Evolutionary conservation across 35 echinoderm and acorn worm genomes (phyloP).

Genomic region (Patiria miniata): DNA sequence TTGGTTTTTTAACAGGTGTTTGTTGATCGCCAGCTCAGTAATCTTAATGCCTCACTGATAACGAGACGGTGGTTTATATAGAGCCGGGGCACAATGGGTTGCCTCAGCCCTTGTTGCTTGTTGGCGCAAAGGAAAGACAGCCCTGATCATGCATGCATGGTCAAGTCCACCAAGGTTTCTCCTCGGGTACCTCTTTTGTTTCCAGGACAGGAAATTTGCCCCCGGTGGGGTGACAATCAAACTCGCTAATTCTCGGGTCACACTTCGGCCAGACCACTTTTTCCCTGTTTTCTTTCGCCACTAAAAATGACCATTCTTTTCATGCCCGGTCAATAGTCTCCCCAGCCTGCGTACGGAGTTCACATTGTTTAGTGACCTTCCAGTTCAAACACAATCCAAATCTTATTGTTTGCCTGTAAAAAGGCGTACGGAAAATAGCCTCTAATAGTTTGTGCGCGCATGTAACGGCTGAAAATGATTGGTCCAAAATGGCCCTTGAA

Average conservation of each 20-base stretch:
- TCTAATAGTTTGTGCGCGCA: background rate
- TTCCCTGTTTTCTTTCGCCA: background rate
- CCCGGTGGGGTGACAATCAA: background rate
- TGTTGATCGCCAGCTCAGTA: background rate
- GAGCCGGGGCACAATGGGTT: background rate
- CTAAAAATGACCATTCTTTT: background rate
- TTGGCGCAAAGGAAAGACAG: background rate
- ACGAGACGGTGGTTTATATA: background rate
- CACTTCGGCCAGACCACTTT: no score
- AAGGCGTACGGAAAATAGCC: background rate
- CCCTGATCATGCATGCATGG: background rate
- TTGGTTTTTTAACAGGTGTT: background rate
- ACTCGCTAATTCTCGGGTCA: no score
- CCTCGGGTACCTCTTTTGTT: background rate
- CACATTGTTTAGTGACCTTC: conserved; percentile 8
- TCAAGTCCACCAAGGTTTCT: conserved; percentile 17
- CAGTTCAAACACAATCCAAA: background rate
- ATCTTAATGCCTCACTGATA: conserved; percentile 11
- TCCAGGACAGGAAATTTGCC: background rate
- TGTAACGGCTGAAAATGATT: conserved; percentile 8
- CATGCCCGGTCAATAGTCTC: conserved; percentile 5
- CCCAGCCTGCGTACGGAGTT: background rate
- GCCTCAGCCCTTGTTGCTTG: background rate
- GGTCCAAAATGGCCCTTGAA: background rate
- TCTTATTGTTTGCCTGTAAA: background rate